A percentile compares a stretch with the other conserved stretches of the same genome.
Conservation (phyloP, 2,113 vertebrate species). For the Pica pica region DNA sequence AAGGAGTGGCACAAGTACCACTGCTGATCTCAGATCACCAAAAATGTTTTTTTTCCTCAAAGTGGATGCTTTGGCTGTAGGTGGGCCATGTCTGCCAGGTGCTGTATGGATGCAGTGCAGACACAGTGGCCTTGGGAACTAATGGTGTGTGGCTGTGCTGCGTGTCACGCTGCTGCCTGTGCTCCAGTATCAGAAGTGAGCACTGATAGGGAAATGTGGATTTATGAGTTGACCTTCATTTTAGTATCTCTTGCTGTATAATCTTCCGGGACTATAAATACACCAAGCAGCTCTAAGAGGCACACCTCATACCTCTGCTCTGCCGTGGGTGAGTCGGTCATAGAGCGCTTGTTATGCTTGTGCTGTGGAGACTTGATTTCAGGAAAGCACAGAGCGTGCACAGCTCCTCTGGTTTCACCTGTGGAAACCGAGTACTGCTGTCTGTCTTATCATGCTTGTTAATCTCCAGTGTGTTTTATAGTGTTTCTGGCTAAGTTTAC, state of each 20-base stretch:
- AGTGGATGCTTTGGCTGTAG: fast-evolving
- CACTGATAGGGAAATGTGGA: background rate
- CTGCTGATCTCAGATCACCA: background rate
- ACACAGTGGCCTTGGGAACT: background rate
- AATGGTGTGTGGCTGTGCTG: background rate
- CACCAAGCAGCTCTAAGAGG: background rate
- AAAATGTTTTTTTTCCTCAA: background rate
- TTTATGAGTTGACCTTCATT: constrained; percentile 39
- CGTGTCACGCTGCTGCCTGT: fast-evolving
- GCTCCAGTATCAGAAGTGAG: background rate
- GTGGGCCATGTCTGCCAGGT: background rate
- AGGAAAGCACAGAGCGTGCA: fast-evolving
- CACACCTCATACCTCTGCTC: background rate
- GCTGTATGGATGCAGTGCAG: fast-evolving
- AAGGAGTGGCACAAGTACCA: fast-evolving
- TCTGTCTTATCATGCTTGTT: constrained; percentile 16
- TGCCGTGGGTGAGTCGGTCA: fast-evolving
- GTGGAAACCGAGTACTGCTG: background rate
- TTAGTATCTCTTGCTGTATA: background rate
- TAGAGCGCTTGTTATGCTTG: fast-evolving
- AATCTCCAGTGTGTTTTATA: constrained; percentile 1
- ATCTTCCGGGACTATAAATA: constrained; percentile 6
- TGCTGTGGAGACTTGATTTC: background rate
- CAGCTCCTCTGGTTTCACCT: constrained; percentile 17
- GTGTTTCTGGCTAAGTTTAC: background rate